A percentile compares a stretch with the other conserved stretches of the same genome.
Evolutionary conservation across 1,140 invertebrate species (phyloP).

Genomic region (Cotesia typhae): DNA sequence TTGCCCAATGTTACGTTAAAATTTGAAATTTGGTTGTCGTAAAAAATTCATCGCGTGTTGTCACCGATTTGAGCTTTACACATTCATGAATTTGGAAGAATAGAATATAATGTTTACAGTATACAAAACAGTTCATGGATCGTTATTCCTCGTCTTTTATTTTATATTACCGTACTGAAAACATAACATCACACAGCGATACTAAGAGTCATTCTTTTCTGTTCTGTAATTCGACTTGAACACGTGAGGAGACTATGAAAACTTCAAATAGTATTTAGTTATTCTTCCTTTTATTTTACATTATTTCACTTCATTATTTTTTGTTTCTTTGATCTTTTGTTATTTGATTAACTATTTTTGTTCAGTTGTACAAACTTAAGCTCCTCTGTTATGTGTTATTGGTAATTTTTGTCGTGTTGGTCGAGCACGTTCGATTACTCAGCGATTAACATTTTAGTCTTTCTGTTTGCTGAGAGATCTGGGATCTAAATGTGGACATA

Average conservation of each 20-base stretch:
- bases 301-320: constrained; percentile 4
- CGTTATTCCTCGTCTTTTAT: constrained; percentile 1
- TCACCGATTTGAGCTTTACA: constrained; percentile 38
- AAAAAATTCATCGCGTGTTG: constrained; percentile 41
- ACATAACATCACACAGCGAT: not conserved
- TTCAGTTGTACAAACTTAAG: not conserved
- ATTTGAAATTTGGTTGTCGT: constrained; percentile 20
- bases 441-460: constrained; percentile 5
- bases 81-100: constrained; percentile 27
- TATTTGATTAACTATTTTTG: not conserved
- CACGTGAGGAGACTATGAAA: constrained; percentile 61
- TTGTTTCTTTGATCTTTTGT: constrained; percentile 5
- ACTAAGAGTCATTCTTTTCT: constrained; percentile 26
- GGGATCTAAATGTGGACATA: not conserved
- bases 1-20: too few species aligned
- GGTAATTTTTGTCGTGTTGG: not conserved
- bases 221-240: constrained; percentile 55
- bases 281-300: constrained; percentile 11
- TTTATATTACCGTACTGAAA: constrained; percentile 42
- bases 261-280: constrained; percentile 35
- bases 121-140: constrained; percentile 8
- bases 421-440: constrained; percentile 2
- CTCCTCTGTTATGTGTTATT: not conserved
- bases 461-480: constrained; percentile 9
- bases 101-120: constrained; percentile 7